Conservation (phyloP, 2,888 invertebrate genomes). For the Campoplex nolae region DNA sequence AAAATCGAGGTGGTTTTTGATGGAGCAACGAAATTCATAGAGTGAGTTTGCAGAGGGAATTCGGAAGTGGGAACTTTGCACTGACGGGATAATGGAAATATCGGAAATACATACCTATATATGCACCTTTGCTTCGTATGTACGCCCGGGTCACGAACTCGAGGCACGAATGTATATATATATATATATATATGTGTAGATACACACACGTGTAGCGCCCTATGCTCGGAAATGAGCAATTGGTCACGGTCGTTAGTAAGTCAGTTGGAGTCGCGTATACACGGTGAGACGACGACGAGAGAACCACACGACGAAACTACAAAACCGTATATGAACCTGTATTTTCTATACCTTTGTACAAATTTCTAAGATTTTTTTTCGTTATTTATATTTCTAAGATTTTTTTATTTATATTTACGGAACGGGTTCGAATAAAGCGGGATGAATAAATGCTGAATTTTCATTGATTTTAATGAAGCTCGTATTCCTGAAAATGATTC, state of each 20-base stretch:
- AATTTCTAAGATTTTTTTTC: neutral
- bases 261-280: constrained; percentile 70
- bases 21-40: constrained; percentile 37
- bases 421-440: neutral
- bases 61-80: constrained; percentile 35
- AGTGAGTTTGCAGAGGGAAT: constrained; percentile 11
- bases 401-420: neutral
- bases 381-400: neutral
- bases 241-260: constrained; percentile 78
- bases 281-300: constrained; percentile 35
- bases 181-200: constrained; percentile 1
- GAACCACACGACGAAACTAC: constrained; percentile 12
- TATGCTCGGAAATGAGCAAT: constrained; percentile 78
- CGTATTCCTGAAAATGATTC: neutral
- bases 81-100: constrained; percentile 65
- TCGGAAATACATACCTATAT: constrained; percentile 39
- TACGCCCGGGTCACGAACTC: constrained; percentile 67
- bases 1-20: constrained; percentile 47
- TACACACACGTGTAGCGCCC: constrained; percentile 64
- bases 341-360: neutral
- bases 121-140: constrained; percentile 4
- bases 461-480: neutral
- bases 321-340: neutral
- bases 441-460: neutral
- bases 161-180: neutral